These are phyloP conservation scores for Mastacembelus armatus DNA, from an alignment of 2,797 vertebrate genomes.

Conservation along the genomic window DNA sequence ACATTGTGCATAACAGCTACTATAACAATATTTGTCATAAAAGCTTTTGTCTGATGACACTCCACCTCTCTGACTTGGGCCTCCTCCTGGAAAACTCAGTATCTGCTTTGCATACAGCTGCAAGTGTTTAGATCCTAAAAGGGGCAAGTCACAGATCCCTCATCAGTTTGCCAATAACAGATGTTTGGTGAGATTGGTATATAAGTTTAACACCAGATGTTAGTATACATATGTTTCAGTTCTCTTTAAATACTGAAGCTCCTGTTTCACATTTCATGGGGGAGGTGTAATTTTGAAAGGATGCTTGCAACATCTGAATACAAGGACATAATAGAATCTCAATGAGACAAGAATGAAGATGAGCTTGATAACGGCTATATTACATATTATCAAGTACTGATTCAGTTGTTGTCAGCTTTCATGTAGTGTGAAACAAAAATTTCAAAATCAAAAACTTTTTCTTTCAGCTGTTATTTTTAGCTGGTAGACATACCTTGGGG, in stretches of 20 bases:
- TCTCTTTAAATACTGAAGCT: slow-evolving; percentile 1
- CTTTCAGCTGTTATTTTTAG: slow-evolving; percentile 46
- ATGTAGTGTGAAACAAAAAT: slow-evolving; percentile 8
- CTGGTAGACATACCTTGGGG: slow-evolving; percentile 25
- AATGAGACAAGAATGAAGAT: background rate
- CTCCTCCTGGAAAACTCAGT: slow-evolving; percentile 16
- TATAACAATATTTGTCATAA: slow-evolving; percentile 10
- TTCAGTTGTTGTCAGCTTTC: background rate
- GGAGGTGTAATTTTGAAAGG: background rate
- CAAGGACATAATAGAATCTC: background rate
- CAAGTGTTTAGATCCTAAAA: slow-evolving; percentile 32
- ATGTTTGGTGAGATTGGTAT: slow-evolving; percentile 50
- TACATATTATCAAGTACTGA: slow-evolving; percentile 24
- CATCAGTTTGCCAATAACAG: slow-evolving; percentile 22
- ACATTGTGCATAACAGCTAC: no score
- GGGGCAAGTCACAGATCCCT: slow-evolving; percentile 22
- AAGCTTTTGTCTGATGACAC: slow-evolving; percentile 25
- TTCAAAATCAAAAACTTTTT: slow-evolving; percentile 11
- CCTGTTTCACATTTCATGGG: background rate
- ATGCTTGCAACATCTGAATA: background rate
- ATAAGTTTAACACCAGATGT: no score
- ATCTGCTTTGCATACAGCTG: slow-evolving; percentile 67
- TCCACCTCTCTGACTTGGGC: slow-evolving; percentile 21
- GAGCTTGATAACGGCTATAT: slow-evolving; percentile 7
- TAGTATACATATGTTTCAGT: no score